Evolutionary conservation across 2,888 invertebrate species (phyloP), one percentile per base, ranked within the genome.

Genomic region (Meganola albula): DNA sequence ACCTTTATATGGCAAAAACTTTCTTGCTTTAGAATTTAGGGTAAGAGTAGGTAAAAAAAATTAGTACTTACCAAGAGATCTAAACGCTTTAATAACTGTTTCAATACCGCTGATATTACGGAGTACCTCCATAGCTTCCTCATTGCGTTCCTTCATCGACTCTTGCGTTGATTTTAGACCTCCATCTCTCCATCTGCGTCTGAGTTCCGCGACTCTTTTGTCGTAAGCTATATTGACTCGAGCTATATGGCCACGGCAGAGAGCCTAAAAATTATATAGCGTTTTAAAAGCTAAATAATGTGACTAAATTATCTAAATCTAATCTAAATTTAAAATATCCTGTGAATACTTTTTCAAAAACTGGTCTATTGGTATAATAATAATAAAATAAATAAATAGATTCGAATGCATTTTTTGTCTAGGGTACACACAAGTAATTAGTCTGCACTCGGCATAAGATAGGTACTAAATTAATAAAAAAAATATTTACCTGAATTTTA

Each of bases 401-500:
- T n/a, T n/a, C n/a, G n/a, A n/a, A n/a, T n/a, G n/a, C n/a, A n/a
- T n/a, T n/a, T n/a, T n/a, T n/a, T n/a, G n/a, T n/a, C n/a, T n/a
- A n/a, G n/a, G n/a, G n/a, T n/a, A n/a, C n/a, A n/a, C n/a, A n/a
- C n/a, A n/a, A n/a, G n/a, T n/a, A n/a, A n/a, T n/a, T n/a, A n/a
- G n/a, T n/a, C n/a, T n/a, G n/a, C n/a, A n/a, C n/a, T n/a, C n/a
- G n/a, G n/a, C n/a, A n/a, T n/a, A n/a, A n/a, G n/a, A n/a, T n/a
- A n/a, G n/a, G n/a, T n/a, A n/a, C n/a, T n/a, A n/a, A n/a, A n/a
- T n/a, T n/a, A n/a, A n/a, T n/a, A n/a, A n/a, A n/a, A n/a, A n/a
- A n/a, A n/a, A n/a, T n/a, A n/a, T 18, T 23, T 58, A 89, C 88
- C 85, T 93, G 92, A 53, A 93, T 92, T 55, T 87, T 86, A 2